Percentiles rank a stretch among this genome's conserved stretches.
Conservation (phyloP, 2,797 vertebrate genomes). For the Cynopterus sphinx region DNA sequence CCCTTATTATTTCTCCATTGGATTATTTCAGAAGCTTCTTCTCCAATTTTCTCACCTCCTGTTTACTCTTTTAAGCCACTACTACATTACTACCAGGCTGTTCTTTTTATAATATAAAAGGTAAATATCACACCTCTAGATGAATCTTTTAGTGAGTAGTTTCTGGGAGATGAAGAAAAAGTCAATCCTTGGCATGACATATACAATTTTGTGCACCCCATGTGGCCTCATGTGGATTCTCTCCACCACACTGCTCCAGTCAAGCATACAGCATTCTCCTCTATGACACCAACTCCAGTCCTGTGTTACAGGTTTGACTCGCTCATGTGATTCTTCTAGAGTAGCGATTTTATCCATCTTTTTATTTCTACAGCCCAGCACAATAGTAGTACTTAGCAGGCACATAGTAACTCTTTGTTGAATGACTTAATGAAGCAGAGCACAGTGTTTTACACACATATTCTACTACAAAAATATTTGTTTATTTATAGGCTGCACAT, state of each 20-base stretch:
- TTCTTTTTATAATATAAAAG: neutral
- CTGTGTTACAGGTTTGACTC: neutral
- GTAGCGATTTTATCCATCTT: neutral
- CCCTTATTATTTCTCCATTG: neutral
- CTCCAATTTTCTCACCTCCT: neutral
- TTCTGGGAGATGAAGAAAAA: neutral
- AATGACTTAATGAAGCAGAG: neutral
- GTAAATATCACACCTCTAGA: fast-evolving
- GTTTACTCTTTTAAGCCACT: neutral
- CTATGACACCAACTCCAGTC: no score
- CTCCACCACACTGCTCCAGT: no score
- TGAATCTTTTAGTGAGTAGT: no score
- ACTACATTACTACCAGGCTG: neutral
- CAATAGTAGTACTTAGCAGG: fast-evolving
- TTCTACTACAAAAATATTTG: neutral
- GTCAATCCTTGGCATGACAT: neutral
- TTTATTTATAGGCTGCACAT: neutral
- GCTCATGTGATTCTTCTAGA: neutral
- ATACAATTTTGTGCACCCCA: no score
- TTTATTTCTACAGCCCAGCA: neutral
- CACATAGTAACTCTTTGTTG: neutral
- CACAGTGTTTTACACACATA: neutral
- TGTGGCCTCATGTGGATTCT: fast-evolving
- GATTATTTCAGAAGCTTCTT: neutral
- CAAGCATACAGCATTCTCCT: fast-evolving